Evolutionary conservation across 1,140 invertebrate species (phyloP).

Genomic region (Drosophila kurseongensis): DNA sequence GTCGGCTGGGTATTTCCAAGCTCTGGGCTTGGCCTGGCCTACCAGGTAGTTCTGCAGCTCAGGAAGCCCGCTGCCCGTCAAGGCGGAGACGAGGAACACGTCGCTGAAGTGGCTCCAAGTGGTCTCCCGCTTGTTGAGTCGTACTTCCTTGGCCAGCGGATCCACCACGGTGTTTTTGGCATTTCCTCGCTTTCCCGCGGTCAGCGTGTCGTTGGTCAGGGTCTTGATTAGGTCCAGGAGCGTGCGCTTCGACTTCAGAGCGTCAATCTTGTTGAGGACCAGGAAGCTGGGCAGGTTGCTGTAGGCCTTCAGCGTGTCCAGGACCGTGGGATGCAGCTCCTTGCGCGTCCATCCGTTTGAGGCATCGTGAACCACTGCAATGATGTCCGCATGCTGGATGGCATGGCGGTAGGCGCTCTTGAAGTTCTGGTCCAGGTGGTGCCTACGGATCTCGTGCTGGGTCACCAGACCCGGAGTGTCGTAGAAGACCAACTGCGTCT

Average conservation of each 20-base stretch:
- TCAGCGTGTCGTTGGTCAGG: conserved; percentile 88
- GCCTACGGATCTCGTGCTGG: conserved; percentile 88
- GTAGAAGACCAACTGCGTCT: conserved; percentile 94
- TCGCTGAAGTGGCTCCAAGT: conserved; percentile 92
- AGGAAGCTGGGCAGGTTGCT: conserved; percentile 90
- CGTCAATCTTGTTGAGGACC: conserved; percentile 95
- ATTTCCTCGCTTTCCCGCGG: conserved; percentile 75
- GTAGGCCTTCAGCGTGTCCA: conserved; percentile 88
- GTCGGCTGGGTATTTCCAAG: conserved; percentile 88
- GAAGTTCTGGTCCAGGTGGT: conserved; percentile 89
- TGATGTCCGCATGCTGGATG: conserved; percentile 90
- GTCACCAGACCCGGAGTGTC: conserved; percentile 94
- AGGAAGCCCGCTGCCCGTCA: conserved; percentile 91
- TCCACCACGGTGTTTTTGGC: neutral
- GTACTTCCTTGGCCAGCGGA: conserved; percentile 9
- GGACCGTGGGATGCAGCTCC: conserved; percentile 88
- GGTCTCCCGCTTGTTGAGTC: conserved; percentile 58
- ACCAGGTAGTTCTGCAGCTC: conserved; percentile 91
- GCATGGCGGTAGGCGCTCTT: conserved; percentile 87
- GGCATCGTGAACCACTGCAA: conserved; percentile 94
- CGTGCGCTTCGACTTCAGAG: conserved; percentile 90
- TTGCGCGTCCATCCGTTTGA: conserved; percentile 89
- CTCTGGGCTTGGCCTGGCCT: conserved; percentile 86
- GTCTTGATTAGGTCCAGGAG: conserved; percentile 89
- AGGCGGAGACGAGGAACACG: conserved; percentile 95